Evolutionary conservation across 2,797 vertebrate species (phyloP), one percentile per base, ranked within the genome.

Genomic region (Synaphobranchus kaupii): DNA sequence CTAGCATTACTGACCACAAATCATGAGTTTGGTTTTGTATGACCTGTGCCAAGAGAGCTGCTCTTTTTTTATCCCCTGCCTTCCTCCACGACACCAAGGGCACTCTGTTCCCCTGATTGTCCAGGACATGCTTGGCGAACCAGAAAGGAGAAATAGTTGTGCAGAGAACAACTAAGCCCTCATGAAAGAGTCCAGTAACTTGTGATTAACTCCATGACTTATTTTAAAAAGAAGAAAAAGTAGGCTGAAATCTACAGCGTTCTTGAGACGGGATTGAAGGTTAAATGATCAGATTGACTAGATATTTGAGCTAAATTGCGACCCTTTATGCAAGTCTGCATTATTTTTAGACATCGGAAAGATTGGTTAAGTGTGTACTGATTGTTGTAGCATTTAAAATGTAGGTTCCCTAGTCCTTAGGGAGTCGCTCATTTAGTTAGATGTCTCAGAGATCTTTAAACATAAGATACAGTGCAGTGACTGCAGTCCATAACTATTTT

Each of bases 1-100:
- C 83, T 63, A 63, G 39, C 83, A 84, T 84, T 84, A 84, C 83
- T 25, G 56, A 84, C 83, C 83, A 84, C 83, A 84, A 84, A 84
- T 84, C 83, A 84, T 63, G 83, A 84, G 56, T 63, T 60, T 81
- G 58, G 56, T 84, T 84, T 54, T 60, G 56, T 15, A 63, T 3
- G 54, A 56, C 56, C 54, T 63, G 83, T 84, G 58, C 83, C 83
- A 84, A 63, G 58, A 25, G 58, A 44, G 58, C 54, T 84, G 83
- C 25, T 22, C 83, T 66, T 84, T 84, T 44, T 84, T 63, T 28
- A 84, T 63, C 17, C 83, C 28, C 54, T 31, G 28, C 34, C 28
- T 39, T 8, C 54, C 34, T 44, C 34, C 9, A 22, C 4, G 34
- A 54, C 34, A 58, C 83, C 56, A 63, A 63, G 83, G 54, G 83